Conservation (phyloP, 2,797 vertebrate genomes). For the Diplodus sargus region DNA sequence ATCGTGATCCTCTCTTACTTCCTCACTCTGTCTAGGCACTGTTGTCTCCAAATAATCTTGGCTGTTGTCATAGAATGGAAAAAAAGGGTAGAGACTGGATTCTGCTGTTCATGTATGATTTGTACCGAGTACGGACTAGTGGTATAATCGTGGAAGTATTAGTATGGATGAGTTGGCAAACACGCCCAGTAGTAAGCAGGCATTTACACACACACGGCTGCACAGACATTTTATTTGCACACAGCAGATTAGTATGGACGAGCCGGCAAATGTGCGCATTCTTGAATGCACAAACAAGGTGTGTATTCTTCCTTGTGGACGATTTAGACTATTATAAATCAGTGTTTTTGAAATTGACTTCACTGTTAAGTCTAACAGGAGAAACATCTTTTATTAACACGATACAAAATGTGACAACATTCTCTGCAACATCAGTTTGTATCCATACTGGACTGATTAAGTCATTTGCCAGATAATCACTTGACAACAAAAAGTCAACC, state of each 20-base stretch:
- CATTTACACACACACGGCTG: neutral
- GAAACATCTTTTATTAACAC: neutral
- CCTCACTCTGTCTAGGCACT: conserved; percentile 9
- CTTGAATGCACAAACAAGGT: conserved; percentile 15
- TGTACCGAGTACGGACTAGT: neutral
- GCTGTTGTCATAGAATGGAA: conserved; percentile 14
- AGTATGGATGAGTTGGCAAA: conserved; percentile 15
- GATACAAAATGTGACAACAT: neutral
- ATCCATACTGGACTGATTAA: neutral
- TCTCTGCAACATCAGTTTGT: neutral
- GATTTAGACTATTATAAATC: neutral
- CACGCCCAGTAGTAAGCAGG: neutral
- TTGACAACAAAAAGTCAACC: neutral
- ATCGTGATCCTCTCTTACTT: neutral
- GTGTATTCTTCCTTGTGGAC: neutral
- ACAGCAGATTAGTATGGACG: conserved; percentile 2
- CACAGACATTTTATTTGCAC: conserved; percentile 7
- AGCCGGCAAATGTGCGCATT: neutral
- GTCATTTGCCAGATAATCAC: neutral
- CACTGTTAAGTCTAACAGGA: neutral
- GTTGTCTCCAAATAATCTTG: conserved; percentile 32
- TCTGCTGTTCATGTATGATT: neutral
- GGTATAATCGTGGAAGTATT: neutral
- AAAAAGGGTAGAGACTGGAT: neutral
- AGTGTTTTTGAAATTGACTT: neutral